Evolutionary conservation across 2,113 vertebrate genomes (phyloP), one percentile per base, ranked within the genome.

Genomic region (Perognathus longimembris): DNA sequence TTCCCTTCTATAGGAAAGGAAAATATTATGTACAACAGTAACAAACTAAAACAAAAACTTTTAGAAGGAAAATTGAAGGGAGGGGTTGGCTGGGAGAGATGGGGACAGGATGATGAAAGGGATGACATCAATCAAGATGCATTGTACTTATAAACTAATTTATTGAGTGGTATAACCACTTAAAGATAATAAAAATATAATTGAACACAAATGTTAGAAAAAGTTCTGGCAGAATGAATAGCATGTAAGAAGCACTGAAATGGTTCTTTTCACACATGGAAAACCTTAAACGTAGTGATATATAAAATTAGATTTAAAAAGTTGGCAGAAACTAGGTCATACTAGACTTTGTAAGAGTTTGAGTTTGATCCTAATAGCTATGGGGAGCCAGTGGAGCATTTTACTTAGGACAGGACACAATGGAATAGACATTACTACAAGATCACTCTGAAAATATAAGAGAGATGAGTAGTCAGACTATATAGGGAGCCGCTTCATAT

Each of bases 271-370:
- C 77, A 85, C 69, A 10, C 36, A 88, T n/a, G 50, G 50, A 89
- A 85, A 54, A 71, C 63, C 15, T 82, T 74, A 79, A 83, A 90
- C 84, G 64, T 90, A 88, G 7, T 28, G 28, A 45, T 45, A 76
- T 85, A 71, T 73, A 88, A 92, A 95, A 85, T 57, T 70, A 88
- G 20, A 6, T 83, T 92, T n/a, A 67, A 73, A 89, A 61, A 42
- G 71, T 87, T 86, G 36, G 28, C 28, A 87, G 86, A 88, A 96
- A 80, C 64, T 90, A 61, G 36, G 76, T 92, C 61, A 71, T 61
- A 5, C 1, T 78, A 40, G 42, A 10, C 57, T 80, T 84, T 90
- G 61, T 78, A 82, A 38, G 54, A 69, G 54, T 66, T 80, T 89
- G 34, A 75, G 75, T 92, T 82, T 88, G 22, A 84, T 92, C 76